These are phyloP conservation scores for Danio aesculapii DNA, from an alignment of 2,797 vertebrate species.

Conservation along the genomic window DNA sequence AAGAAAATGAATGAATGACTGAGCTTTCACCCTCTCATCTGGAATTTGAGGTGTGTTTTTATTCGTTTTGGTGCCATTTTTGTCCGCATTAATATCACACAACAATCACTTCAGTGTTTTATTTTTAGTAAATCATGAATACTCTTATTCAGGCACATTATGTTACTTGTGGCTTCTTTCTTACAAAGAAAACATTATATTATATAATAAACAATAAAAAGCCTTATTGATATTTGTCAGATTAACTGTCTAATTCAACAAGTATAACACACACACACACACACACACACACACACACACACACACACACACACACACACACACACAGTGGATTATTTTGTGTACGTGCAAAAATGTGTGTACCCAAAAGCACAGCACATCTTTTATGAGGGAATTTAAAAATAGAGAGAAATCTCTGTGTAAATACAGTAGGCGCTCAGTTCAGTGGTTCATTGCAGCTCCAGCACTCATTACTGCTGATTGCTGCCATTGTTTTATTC, in stretches of 20 bases:
- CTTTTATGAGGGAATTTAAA: constrained; percentile 1
- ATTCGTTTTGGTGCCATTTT: too few species aligned
- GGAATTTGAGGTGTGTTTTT: too few species aligned
- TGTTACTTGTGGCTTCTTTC: too few species aligned
- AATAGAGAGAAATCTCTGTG: background rate
- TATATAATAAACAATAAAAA: background rate
- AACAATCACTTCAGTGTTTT: too few species aligned
- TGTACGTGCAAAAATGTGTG: background rate
- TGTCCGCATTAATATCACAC: too few species aligned
- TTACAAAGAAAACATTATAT: constrained; percentile 18
- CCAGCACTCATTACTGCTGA: constrained; percentile 15
- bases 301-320: background rate
- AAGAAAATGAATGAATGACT: too few species aligned
- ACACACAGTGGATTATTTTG: background rate
- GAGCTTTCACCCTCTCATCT: too few species aligned
- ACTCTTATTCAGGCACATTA: too few species aligned
- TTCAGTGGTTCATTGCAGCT: constrained; percentile 17
- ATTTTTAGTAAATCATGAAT: too few species aligned
- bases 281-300: background rate
- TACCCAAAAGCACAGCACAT: background rate
- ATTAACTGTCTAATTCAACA: constrained; percentile 9
- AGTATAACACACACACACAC: background rate
- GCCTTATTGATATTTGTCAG: background rate
- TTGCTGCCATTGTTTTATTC: constrained; percentile 16
- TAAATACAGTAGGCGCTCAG: background rate